These are phyloP conservation scores for Hoplostethus mediterraneus DNA, from an alignment of 2,797 vertebrate genomes.

Conservation along the genomic window DNA sequence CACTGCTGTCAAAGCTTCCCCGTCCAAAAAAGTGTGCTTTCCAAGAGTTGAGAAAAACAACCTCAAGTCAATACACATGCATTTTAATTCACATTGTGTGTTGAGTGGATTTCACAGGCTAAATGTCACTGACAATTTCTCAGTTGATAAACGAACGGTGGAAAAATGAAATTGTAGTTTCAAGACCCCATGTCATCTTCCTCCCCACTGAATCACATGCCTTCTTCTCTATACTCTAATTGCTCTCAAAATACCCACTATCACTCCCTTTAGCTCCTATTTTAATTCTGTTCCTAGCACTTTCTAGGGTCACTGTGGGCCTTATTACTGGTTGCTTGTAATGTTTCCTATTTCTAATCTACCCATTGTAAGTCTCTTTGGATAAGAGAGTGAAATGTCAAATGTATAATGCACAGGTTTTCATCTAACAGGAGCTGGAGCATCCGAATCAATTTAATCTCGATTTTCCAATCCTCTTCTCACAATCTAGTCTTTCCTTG, in stretches of 20 bases:
- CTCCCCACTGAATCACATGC: constrained; percentile 34
- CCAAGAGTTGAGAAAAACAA: constrained; percentile 49
- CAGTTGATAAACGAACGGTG: constrained; percentile 16
- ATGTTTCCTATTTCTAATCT: constrained; percentile 35
- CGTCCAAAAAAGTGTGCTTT: constrained; percentile 51
- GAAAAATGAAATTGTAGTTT: constrained; percentile 20
- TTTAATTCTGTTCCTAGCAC: constrained; percentile 18
- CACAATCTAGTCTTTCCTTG: constrained; percentile 21
- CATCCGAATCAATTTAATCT: constrained; percentile 6
- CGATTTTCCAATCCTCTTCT: constrained; percentile 8
- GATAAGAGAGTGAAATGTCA: constrained; percentile 42
- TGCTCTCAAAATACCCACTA: constrained; percentile 31
- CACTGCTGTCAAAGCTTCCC: constrained; percentile 61
- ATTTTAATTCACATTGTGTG: constrained; percentile 58
- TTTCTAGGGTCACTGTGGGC: constrained; percentile 28
- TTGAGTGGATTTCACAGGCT: constrained; percentile 44
- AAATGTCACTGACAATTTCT: constrained; percentile 52
- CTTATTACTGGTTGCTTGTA: constrained; percentile 23
- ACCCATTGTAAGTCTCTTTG: constrained; percentile 34
- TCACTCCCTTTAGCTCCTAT: constrained; percentile 19
- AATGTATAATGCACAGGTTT: constrained; percentile 33
- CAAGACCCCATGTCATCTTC: constrained; percentile 13
- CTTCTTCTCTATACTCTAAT: constrained; percentile 8
- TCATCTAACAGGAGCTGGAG: constrained; percentile 47
- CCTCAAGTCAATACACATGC: constrained; percentile 37